A percentile compares a stretch with the other conserved stretches of the same genome.
phyloP scores from a whole-genome alignment of 2,797 vertebrate genomes.

The Scolopax bukidnonensis region DNA sequence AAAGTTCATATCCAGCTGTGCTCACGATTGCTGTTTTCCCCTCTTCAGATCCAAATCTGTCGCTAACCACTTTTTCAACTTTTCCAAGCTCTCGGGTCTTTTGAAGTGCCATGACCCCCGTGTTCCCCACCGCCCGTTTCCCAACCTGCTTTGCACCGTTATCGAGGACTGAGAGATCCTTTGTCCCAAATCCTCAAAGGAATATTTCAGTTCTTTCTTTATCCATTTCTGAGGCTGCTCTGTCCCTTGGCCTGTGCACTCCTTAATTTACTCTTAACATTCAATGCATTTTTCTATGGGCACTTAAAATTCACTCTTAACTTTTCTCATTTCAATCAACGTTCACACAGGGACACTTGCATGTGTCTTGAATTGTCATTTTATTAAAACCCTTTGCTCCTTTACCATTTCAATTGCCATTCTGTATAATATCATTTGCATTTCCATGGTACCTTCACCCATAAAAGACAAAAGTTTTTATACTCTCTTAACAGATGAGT shows the following conservation, averaged over 20 bases:
- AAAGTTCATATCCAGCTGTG: conserved; percentile 59
- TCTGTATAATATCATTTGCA: conserved; percentile 42
- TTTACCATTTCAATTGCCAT: conserved; percentile 51
- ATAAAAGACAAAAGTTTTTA: conserved; percentile 41
- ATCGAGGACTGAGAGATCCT: conserved; percentile 26
- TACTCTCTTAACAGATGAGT: conserved; percentile 13
- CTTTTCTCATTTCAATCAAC: conserved; percentile 37
- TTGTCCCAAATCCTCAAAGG: conserved; percentile 56
- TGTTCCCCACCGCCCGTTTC: conserved; percentile 36
- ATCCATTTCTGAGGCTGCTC: background rate
- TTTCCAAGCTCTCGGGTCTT: conserved; percentile 48
- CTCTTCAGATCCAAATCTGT: conserved; percentile 60
- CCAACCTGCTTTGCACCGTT: conserved; percentile 53
- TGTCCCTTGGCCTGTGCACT: background rate
- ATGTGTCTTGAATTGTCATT: conserved; percentile 39
- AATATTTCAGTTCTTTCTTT: conserved; percentile 50
- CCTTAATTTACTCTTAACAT: conserved; percentile 53
- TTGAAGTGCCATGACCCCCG: conserved; percentile 46
- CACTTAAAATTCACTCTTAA: conserved; percentile 52
- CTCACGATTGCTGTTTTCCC: conserved; percentile 34
- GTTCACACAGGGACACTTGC: conserved; percentile 9
- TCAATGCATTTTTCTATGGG: conserved; percentile 12
- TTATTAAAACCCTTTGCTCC: conserved; percentile 43
- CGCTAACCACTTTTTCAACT: conserved; percentile 43
- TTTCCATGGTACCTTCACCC: conserved; percentile 42